phyloP scores from a whole-genome alignment of 2,113 vertebrate genomes.

The Oenanthe melanoleuca region DNA sequence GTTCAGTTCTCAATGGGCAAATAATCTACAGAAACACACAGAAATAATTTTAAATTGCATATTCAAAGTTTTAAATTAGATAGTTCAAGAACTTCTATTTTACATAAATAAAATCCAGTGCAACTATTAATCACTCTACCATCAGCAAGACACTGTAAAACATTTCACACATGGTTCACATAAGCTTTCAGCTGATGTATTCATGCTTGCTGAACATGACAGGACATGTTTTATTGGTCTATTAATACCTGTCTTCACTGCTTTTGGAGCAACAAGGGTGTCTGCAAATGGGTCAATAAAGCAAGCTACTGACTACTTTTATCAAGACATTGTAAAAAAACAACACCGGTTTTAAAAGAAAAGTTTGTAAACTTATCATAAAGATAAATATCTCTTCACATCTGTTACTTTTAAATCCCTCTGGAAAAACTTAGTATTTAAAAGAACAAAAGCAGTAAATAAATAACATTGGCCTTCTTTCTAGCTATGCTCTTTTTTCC shows the following conservation, averaged over 20 bases:
- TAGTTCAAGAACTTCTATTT: slow-evolving; percentile 45
- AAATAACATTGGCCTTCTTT: neutral
- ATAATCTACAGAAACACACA: neutral
- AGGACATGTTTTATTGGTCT: slow-evolving; percentile 62
- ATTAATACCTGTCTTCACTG: slow-evolving; percentile 50
- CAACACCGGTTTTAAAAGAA: neutral
- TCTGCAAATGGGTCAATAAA: slow-evolving; percentile 57
- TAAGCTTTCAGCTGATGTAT: slow-evolving; percentile 61
- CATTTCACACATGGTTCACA: slow-evolving; percentile 40
- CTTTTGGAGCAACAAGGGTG: slow-evolving; percentile 50
- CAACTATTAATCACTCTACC: slow-evolving; percentile 42
- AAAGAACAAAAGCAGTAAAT: slow-evolving; percentile 27
- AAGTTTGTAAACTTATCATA: neutral
- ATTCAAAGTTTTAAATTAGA: slow-evolving; percentile 36
- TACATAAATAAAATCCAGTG: slow-evolving; percentile 45
- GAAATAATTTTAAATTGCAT: slow-evolving; percentile 41
- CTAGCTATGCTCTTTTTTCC: neutral
- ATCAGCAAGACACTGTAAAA: slow-evolving; percentile 38
- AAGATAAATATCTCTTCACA: slow-evolving; percentile 6
- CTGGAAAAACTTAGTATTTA: slow-evolving; percentile 4
- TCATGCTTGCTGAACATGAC: slow-evolving; percentile 63
- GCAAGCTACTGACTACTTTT: slow-evolving; percentile 3
- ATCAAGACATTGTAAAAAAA: neutral
- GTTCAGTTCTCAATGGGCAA: slow-evolving; percentile 19
- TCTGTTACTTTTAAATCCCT: slow-evolving; percentile 32